phyloP scores from a whole-genome alignment of 2,113 vertebrate species.

The Vidua macroura region DNA sequence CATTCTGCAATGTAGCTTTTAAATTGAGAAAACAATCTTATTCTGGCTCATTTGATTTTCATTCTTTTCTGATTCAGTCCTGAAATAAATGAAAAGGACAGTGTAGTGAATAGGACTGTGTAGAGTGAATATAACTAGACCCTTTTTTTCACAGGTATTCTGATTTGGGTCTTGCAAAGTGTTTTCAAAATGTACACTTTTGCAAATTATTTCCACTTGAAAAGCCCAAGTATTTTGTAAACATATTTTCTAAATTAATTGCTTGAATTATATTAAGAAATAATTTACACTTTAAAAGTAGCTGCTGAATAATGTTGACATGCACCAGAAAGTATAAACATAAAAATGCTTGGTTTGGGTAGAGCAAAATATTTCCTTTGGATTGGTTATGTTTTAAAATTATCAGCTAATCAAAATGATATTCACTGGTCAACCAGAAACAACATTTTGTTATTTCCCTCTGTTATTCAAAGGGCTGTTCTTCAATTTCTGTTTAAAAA shows the following conservation, averaged over 20 bases:
- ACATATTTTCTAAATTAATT: background rate
- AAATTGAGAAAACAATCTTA: background rate
- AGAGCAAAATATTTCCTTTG: background rate
- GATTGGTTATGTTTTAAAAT: background rate
- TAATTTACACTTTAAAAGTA: background rate
- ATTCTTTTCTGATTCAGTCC: background rate
- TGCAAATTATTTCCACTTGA: background rate
- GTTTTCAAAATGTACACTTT: background rate
- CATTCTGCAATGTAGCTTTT: background rate
- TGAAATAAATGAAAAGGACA: background rate
- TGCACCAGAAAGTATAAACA: background rate
- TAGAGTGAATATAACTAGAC: background rate
- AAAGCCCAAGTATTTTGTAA: background rate
- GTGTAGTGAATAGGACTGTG: fast-evolving
- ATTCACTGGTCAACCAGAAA: background rate
- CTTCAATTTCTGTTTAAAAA: background rate
- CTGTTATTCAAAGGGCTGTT: background rate
- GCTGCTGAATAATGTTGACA: background rate
- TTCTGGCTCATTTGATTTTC: background rate
- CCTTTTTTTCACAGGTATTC: background rate
- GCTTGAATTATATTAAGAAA: background rate
- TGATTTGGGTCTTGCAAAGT: background rate
- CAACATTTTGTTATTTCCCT: background rate
- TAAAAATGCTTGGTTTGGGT: background rate
- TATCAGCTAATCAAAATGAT: background rate